These are phyloP conservation scores for Branchipolynoe longqiensis DNA, from an alignment of 2,888 invertebrate genomes.

Conservation along the genomic window DNA sequence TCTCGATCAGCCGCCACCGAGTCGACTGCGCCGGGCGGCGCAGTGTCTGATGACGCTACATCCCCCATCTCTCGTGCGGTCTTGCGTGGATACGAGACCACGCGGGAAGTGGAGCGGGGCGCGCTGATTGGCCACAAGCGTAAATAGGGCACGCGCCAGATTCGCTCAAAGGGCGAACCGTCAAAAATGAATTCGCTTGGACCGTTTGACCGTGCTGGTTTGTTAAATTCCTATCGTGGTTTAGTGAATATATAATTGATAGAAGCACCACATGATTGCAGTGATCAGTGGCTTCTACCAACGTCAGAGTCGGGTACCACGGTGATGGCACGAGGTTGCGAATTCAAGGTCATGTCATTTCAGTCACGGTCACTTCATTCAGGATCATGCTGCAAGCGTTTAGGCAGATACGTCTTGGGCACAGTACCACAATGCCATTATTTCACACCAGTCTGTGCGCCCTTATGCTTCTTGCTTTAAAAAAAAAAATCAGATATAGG, in stretches of 20 bases:
- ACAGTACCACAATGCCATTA: not conserved
- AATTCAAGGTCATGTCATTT: constrained; percentile 46
- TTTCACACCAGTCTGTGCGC: not conserved
- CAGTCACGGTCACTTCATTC: constrained; percentile 42
- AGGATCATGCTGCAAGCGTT: constrained; percentile 42
- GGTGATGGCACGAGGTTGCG: constrained; percentile 19
- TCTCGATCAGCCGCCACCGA: not conserved
- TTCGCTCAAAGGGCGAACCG: constrained; percentile 39
- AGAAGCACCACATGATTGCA: constrained; percentile 45
- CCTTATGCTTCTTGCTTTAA: too few relatives aligned
- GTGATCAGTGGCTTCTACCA: constrained; percentile 51
- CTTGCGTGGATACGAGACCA: not conserved
- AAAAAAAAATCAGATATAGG: too few relatives aligned
- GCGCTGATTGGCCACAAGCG: constrained; percentile 17
- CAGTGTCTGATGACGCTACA: not conserved
- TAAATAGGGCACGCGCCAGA: not conserved
- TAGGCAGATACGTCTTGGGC: constrained; percentile 11
- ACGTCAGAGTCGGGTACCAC: not conserved
- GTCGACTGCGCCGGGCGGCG: not conserved
- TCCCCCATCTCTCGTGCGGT: not conserved
- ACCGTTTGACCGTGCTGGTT: constrained; percentile 44
- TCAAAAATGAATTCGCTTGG: constrained; percentile 57
- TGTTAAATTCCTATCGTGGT: constrained; percentile 44
- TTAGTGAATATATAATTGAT: constrained; percentile 39
- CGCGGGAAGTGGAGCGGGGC: not conserved